Percentiles rank a stretch among this genome's conserved stretches.
These are phyloP conservation scores for Luehdorfia chinensis DNA, from an alignment of 1,140 invertebrate species.

Conservation along the genomic window DNA sequence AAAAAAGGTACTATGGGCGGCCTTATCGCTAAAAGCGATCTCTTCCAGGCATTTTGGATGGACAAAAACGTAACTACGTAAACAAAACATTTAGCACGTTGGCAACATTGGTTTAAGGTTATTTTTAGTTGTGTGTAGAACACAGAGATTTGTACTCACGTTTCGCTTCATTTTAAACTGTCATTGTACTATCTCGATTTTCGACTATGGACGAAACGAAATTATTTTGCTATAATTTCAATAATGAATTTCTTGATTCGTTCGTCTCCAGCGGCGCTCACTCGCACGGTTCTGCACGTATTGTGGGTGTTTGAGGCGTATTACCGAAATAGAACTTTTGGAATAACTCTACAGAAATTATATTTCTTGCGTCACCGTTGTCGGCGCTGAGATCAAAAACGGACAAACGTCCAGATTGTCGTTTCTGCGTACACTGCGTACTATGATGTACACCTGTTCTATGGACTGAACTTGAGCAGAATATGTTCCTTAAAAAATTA, in stretches of 20 bases:
- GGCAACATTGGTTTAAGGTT: too few relatives aligned
- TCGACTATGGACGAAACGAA: neutral
- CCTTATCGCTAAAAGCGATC: too few relatives aligned
- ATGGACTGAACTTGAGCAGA: too few relatives aligned
- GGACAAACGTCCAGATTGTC: slow-evolving; percentile 22
- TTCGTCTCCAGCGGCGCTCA: slow-evolving; percentile 46
- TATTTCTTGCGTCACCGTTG: slow-evolving; percentile 64
- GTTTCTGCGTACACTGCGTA: neutral
- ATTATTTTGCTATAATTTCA: slow-evolving; percentile 6
- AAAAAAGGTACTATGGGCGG: too few relatives aligned
- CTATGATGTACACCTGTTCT: too few relatives aligned
- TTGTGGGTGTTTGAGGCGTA: slow-evolving; percentile 57
- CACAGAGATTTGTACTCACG: slow-evolving; percentile 53
- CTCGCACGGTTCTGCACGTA: slow-evolving; percentile 31
- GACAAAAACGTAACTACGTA: too few relatives aligned
- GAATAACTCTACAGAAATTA: slow-evolving; percentile 71
- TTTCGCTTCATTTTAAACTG: slow-evolving; percentile 64
- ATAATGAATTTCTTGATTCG: slow-evolving; percentile 38
- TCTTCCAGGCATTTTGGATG: too few relatives aligned
- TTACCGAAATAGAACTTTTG: slow-evolving; percentile 71
- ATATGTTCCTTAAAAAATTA: too few relatives aligned
- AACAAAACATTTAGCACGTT: too few relatives aligned
- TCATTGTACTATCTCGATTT: slow-evolving; percentile 30
- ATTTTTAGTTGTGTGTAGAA: too few relatives aligned
- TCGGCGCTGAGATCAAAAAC: slow-evolving; percentile 65